A percentile compares a stretch with the other conserved stretches of the same genome.
Conservation (phyloP, 30 jellyfish, hydroid and myxozoan species). For the Catostylus mosaicus region DNA sequence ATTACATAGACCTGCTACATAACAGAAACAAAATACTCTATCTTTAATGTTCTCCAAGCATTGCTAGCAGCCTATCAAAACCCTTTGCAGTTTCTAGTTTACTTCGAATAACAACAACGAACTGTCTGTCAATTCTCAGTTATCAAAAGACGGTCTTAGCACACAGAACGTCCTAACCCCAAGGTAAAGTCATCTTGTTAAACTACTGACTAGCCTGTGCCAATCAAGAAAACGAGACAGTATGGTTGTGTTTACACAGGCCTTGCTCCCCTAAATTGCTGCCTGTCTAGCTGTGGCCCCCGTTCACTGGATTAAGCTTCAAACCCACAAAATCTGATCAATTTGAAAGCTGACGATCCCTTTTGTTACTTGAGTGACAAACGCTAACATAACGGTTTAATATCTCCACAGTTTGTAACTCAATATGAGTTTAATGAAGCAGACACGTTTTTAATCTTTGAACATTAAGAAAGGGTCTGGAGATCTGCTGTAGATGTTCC, state of each 20-base stretch:
- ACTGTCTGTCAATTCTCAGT: too few species aligned
- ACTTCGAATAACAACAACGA: too few species aligned
- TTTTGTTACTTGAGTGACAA: constrained; percentile 28
- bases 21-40: not conserved
- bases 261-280: not conserved
- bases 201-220: too few species aligned
- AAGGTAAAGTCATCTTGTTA: too few species aligned
- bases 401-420: constrained; percentile 4
- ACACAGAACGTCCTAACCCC: too few species aligned
- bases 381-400: constrained; percentile 33
- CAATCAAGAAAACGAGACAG: too few species aligned
- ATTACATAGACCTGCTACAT: constrained; percentile 66
- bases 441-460: not conserved
- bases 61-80: too few species aligned
- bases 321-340: constrained; percentile 26
- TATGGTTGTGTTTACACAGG: too few species aligned
- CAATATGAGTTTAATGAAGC: constrained; percentile 8
- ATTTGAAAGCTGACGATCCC: constrained; percentile 5
- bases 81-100: not conserved
- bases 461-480: too few species aligned
- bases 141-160: too few species aligned
- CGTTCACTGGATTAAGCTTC: constrained; percentile 11
- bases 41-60: too few species aligned
- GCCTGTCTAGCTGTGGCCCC: constrained; percentile 3
- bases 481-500: too few species aligned